phyloP scores from a whole-genome alignment of 2,888 invertebrate genomes.

The Cryptocephalus moraei region DNA sequence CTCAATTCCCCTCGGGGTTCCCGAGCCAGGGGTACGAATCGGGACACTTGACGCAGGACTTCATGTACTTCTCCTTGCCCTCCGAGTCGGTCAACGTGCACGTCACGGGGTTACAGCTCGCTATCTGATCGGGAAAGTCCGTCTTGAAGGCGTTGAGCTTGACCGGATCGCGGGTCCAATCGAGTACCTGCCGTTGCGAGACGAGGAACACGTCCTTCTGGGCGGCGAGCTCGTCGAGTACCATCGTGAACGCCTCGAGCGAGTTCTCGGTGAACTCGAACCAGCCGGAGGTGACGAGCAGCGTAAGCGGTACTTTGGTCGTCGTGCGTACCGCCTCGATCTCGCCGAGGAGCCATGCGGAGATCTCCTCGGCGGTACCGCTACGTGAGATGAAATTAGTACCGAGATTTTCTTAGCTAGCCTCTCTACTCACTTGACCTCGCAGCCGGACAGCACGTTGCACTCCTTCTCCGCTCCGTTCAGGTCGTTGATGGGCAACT shows the following conservation, averaged over 20 bases:
- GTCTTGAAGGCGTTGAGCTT: conserved; percentile 22
- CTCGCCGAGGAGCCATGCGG: conserved; percentile 37
- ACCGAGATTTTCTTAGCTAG: neutral
- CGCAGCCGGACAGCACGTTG: conserved; percentile 48
- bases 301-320: conserved; percentile 40
- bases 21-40: neutral
- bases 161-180: conserved; percentile 38
- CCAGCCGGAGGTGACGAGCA: conserved; percentile 42
- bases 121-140: neutral
- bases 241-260: conserved; percentile 26
- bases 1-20: neutral
- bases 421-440: conserved; percentile 35
- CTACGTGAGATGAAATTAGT: conserved; percentile 17
- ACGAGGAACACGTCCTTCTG: conserved; percentile 37
- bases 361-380: conserved; percentile 28
- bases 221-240: conserved; percentile 29
- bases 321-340: conserved; percentile 35
- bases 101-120: neutral
- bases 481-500: conserved; percentile 53
- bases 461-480: conserved; percentile 42
- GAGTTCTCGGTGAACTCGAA: conserved; percentile 29
- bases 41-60: neutral
- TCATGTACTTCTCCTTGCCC: neutral
- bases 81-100: neutral
- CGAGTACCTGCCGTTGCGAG: conserved; percentile 33